Evolutionary conservation across 2,888 invertebrate species (phyloP).

Genomic region (Iphiclides podalirius): DNA sequence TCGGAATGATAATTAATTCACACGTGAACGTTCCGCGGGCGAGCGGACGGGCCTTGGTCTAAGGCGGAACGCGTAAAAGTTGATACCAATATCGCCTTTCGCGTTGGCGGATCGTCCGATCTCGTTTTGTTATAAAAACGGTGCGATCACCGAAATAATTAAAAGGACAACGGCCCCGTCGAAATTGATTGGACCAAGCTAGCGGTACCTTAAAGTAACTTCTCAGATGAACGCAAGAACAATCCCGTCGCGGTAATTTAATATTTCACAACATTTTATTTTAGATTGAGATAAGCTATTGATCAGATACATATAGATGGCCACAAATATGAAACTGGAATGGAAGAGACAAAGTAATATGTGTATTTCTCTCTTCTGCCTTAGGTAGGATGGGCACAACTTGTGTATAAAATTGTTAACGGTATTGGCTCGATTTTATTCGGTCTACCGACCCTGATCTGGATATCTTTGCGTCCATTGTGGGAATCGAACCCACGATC

Average conservation of each 20-base stretch:
- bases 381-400: no score
- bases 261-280: neutral
- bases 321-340: neutral
- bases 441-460: neutral
- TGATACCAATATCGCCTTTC: neutral
- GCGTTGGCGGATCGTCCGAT: neutral
- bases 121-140: neutral
- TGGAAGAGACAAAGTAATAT: no score
- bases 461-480: no score
- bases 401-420: no score
- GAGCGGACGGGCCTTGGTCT: neutral
- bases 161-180: conserved; percentile 5
- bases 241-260: neutral
- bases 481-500: neutral
- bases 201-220: neutral
- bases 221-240: neutral
- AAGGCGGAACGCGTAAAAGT: neutral
- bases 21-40: neutral
- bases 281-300: neutral
- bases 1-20: conserved; percentile 3
- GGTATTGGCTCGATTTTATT: no score
- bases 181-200: neutral
- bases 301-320: neutral
- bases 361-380: no score
- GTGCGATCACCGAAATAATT: no score